Base-by-base conservation (phyloP, 2,113 vertebrate species). In the Cheirogaleus medius region DNA sequence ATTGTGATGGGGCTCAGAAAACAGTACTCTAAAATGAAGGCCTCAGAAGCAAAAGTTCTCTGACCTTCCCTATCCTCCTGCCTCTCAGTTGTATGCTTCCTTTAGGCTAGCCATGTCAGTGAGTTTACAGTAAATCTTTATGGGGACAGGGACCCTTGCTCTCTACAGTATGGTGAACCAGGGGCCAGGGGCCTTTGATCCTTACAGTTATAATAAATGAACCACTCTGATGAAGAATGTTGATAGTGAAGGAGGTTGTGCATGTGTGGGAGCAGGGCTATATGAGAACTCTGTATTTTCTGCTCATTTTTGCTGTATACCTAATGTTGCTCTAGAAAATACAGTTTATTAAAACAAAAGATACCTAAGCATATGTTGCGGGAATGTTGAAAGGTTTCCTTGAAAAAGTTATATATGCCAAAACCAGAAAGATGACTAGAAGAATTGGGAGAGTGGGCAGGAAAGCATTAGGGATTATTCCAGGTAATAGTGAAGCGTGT, bases 261-360 rank as follows among this genome's bases (percentile, higher is more conserved):
- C 25, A 14, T 42, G 49, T 13, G 37, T 73, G 39, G 10, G 49
- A 2, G 6, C 2, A 9, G 1, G 5, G 32, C 0, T 27, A 29
- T 29, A 29, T 74, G 14, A 29, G 25, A 74, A 74, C 42, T 29
- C 25, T 44, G 18, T 47, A 52, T 1, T 34, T 44, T 66, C 60
- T 49, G 20, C 37, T 76, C 17, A 23, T 11, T 34, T 88, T 47
- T n/a, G 5, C 39, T 47, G 29, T 58, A 54, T 44, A 17, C 4
- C 4, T 37, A 9, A 49, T 68, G 47, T 34, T 39, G 3, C 14
- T 74, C 56, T 47, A 76, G 37, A 76, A 88, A 69, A 60, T 52
- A 20, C 0, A 60, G 69, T 25, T 7, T 87, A 29, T 8, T 47
- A 42, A 73, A 42, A 39, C 25, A 58, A 42, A 44, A 73, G 23